These are phyloP conservation scores for Calameuta filiformis DNA, from an alignment of 2,888 invertebrate species.

Conservation along the genomic window DNA sequence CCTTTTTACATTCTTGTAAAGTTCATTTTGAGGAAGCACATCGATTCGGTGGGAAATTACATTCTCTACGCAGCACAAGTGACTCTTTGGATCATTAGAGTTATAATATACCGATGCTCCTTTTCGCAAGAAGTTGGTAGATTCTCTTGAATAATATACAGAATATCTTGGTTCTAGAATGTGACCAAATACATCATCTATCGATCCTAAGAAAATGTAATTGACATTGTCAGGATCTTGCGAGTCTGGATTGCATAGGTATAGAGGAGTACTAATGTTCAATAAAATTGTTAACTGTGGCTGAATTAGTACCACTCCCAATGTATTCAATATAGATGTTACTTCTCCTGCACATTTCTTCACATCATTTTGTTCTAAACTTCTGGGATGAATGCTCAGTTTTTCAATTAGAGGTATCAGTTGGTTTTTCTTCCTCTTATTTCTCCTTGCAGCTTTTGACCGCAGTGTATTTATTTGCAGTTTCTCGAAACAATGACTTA, in stretches of 20 bases:
- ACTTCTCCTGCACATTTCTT: constrained; percentile 18
- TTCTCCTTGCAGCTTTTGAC: neutral
- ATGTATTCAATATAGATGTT: constrained; percentile 18
- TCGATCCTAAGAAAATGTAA: constrained; percentile 25
- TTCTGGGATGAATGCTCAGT: neutral
- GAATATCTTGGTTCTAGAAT: constrained; percentile 31
- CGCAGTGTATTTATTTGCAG: neutral
- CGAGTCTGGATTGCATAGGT: constrained; percentile 10
- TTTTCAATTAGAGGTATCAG: neutral
- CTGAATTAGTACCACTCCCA: constrained; percentile 26
- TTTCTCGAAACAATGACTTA: neutral
- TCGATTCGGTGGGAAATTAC: neutral
- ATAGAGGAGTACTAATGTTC: constrained; percentile 31
- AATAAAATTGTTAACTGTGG: constrained; percentile 18
- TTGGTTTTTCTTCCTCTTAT: neutral
- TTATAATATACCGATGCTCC: constrained; percentile 26
- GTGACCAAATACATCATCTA: constrained; percentile 37
- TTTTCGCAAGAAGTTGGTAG: constrained; percentile 4
- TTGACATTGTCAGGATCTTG: neutral
- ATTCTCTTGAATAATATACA: constrained; percentile 8
- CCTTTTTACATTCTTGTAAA: neutral
- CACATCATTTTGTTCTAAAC: neutral
- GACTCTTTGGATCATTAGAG: constrained; percentile 24
- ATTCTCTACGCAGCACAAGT: constrained; percentile 21
- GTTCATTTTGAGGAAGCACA: neutral